Evolutionary conservation across 1,140 invertebrate genomes (phyloP).

Genomic region (Brachionus calyciflorus): DNA sequence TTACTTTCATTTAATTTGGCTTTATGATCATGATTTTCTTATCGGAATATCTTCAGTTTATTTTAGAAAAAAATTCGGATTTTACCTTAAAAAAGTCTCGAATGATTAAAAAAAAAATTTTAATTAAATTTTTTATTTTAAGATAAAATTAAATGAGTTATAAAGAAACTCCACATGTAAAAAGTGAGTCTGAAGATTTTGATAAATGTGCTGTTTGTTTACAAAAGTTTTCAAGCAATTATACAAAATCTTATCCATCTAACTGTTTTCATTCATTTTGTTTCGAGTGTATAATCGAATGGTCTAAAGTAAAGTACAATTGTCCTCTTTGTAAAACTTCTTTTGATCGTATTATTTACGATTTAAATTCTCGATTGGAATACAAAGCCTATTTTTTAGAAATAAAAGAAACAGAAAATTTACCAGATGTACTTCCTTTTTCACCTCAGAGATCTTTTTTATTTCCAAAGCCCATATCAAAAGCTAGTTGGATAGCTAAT

Average conservation of each 20-base stretch:
- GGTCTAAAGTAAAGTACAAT: conserved; percentile 89
- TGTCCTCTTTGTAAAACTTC: conserved; percentile 88
- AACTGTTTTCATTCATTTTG: conserved; percentile 90
- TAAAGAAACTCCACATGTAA: background rate
- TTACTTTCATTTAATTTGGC: no score
- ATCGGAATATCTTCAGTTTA: no score
- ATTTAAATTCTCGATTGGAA: conserved; percentile 78
- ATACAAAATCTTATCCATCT: conserved; percentile 77
- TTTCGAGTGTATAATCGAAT: conserved; percentile 83
- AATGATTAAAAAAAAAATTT: no score
- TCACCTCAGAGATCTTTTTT: conserved; percentile 48
- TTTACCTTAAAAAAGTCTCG: no score
- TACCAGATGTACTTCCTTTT: background rate
- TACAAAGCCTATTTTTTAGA: conserved; percentile 78
- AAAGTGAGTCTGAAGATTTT: background rate
- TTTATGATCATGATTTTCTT: no score
- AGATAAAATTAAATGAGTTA: background rate
- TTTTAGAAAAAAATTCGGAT: no score
- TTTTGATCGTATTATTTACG: conserved; percentile 85
- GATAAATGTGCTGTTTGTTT: conserved; percentile 41
- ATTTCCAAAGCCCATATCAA: conserved; percentile 61
- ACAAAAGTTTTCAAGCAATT: conserved; percentile 2
- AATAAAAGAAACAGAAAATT: conserved; percentile 38
- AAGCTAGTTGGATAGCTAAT: conserved; percentile 63
- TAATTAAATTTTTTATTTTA: no score